Evolutionary conservation across 2,113 vertebrate species (phyloP), one percentile per base, ranked within the genome.

Genomic region (Benitochromis conjunctus): DNA sequence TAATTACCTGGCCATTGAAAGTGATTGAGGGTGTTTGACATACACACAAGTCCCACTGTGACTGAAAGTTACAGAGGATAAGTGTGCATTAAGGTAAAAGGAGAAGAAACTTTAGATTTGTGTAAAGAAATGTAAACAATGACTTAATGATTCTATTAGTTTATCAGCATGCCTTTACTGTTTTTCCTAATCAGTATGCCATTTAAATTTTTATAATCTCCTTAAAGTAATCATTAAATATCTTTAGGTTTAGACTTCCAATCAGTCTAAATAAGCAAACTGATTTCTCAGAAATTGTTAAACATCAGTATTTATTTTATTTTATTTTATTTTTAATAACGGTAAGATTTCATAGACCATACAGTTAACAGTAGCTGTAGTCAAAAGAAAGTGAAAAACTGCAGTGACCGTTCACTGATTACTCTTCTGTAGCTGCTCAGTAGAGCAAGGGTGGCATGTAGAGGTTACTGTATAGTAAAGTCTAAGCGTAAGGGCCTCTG

Each of bases 401-500:
- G 26, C 26, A 2, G 0, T 31, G 4, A 76, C 71, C 46, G 53
- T 53, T 53, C 18, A 1, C 18, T n/a, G 1, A 76, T 11, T 9
- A 10, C 13, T 36, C 14, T 29, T 24, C n/a, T 62, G 21, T 3
- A 55, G 18, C 13, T 60, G 31, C 14, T 81, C 51, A n/a, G 36
- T 48, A 34, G 26, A 34, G 18, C 2, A 53, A 0, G 6, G 6
- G 19, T 66, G 62, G 62, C 62, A 66, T 38, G 19, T 66, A 66
- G 62, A 66, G 11, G 62, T 66, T 66, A 66, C 34, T 66, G 19
- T 66, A 66, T 66, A 66, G 60, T 66, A 66, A 66, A 66, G 11
- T 38, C 0, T 64, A 64, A 64, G 6, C 1, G 0, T 64, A 64
- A 64, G 10, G 60, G 1, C 60, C 1, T 38, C 0, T 38, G 18